phyloP scores from a whole-genome alignment of 2,113 vertebrate genomes.

The Microtus richardsoni region DNA sequence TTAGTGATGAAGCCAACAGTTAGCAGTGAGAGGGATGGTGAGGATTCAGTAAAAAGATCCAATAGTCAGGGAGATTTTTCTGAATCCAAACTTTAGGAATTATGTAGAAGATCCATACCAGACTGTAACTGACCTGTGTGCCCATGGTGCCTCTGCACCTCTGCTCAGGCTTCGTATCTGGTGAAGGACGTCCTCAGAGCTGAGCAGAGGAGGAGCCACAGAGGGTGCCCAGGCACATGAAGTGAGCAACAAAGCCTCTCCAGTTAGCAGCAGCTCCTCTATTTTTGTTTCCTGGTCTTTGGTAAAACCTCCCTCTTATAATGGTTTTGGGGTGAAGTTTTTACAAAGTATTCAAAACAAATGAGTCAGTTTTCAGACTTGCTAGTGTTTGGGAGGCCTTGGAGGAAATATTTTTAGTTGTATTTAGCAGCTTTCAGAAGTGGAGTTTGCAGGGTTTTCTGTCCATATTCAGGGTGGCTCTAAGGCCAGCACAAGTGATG shows the following conservation, averaged over 20 bases:
- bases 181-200: rapidly evolving
- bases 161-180: not conserved
- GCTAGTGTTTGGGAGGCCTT: conserved; percentile 14
- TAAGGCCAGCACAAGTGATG: rapidly evolving
- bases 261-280: not conserved
- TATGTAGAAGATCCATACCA: rapidly evolving
- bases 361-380: conserved; percentile 62
- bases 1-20: not conserved
- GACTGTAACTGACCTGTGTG: rapidly evolving
- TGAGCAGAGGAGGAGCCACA: not conserved
- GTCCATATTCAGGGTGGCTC: rapidly evolving
- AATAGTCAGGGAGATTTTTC: not conserved
- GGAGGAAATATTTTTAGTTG: conserved; percentile 35
- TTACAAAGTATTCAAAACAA: conserved; percentile 60
- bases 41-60: not conserved
- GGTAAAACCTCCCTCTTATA: not conserved
- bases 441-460: not conserved
- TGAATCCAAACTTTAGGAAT: not conserved
- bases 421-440: not conserved
- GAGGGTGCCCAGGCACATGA: not conserved
- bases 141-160: not conserved
- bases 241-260: not conserved
- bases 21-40: rapidly evolving
- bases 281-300: not conserved
- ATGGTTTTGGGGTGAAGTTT: conserved; percentile 30